A percentile compares a stretch with the other conserved stretches of the same genome.
These are phyloP conservation scores for Sesamia inferens DNA, from an alignment of 2,888 invertebrate genomes.

Conservation along the genomic window DNA sequence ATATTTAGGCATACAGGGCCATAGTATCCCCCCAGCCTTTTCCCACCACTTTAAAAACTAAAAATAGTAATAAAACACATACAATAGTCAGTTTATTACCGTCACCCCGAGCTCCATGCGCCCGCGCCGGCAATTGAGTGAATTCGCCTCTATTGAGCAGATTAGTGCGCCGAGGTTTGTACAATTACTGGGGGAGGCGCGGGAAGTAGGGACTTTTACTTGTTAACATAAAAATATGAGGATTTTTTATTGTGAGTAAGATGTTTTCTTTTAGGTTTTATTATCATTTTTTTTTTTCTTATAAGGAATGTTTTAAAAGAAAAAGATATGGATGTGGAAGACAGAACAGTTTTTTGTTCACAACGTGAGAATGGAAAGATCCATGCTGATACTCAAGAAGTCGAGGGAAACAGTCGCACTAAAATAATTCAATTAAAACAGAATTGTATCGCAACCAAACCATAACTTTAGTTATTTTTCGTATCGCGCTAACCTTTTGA, in stretches of 20 bases:
- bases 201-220: constrained; percentile 59
- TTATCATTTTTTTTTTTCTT: neutral
- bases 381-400: neutral
- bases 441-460: no score
- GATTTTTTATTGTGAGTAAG: constrained; percentile 12
- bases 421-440: no score
- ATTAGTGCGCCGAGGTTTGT: constrained; percentile 82
- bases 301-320: neutral
- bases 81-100: constrained; percentile 53
- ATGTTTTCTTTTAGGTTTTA: neutral
- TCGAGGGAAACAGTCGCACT: neutral
- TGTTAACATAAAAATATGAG: constrained; percentile 57
- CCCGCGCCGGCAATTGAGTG: constrained; percentile 79
- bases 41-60: constrained; percentile 40
- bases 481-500: no score
- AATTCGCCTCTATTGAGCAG: constrained; percentile 86
- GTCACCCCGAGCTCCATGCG: constrained; percentile 73
- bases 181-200: constrained; percentile 75
- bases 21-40: neutral
- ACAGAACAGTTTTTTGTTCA: neutral
- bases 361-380: neutral
- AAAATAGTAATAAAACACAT: constrained; percentile 54
- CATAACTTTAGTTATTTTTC: no score
- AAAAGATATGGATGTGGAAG: neutral
- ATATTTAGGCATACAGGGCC: neutral